Conservation (phyloP, 2,888 invertebrate genomes). For the Dione juno region DNA sequence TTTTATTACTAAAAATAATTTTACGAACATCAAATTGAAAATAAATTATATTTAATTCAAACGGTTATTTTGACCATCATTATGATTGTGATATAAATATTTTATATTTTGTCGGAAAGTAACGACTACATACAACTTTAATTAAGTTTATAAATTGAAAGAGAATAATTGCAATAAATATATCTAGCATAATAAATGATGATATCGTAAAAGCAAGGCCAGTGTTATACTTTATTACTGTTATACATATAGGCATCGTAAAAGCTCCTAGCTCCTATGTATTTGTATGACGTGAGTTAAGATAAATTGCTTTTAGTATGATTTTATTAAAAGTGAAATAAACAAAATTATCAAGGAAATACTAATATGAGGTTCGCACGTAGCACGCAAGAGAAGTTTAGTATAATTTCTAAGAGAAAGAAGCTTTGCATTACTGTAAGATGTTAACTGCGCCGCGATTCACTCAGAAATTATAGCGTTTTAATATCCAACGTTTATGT, state of each 20-base stretch:
- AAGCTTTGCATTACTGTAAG: constrained; percentile 47
- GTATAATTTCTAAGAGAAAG: constrained; percentile 48
- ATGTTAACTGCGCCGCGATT: constrained; percentile 47
- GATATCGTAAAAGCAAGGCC: constrained; percentile 19
- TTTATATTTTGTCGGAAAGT: not conserved
- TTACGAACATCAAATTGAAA: not conserved
- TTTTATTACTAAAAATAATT: not conserved
- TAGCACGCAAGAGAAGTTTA: constrained; percentile 60
- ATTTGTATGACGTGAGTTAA: constrained; percentile 34
- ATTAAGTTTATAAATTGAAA: constrained; percentile 13
- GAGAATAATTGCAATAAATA: constrained; percentile 13
- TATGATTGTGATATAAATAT: not conserved
- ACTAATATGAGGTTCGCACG: constrained; percentile 51
- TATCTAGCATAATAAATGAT: constrained; percentile 10
- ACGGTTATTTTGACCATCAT: not conserved
- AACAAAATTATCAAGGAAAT: constrained; percentile 50
- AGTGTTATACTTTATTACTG: constrained; percentile 8
- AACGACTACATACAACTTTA: not conserved
- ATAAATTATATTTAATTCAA: constrained; percentile 18
- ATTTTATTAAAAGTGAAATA: constrained; percentile 47
- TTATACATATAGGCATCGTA: not conserved
- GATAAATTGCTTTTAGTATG: constrained; percentile 38
- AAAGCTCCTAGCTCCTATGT: constrained; percentile 19
- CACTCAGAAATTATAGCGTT: constrained; percentile 43
- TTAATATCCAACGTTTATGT: constrained; percentile 41